Evolutionary conservation across 1,140 invertebrate genomes (phyloP), one percentile per base, ranked within the genome.

Genomic region (Scaptodrosophila lebanonensis): DNA sequence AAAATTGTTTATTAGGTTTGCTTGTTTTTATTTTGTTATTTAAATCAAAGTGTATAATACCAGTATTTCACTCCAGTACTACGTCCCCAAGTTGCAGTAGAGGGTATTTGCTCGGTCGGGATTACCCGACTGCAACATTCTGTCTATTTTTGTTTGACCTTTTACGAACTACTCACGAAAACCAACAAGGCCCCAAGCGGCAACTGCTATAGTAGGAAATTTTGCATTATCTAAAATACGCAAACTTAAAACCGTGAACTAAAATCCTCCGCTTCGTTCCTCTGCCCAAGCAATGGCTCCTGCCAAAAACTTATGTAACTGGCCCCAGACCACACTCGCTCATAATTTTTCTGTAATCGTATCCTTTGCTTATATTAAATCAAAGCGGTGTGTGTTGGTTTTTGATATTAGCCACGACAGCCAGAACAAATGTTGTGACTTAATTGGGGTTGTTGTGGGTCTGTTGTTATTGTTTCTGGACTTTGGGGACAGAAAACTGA

Each of bases 351-450:
- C 40, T 39, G 47, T 51, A 66, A 77, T 66, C 51, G 49, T 61
- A n/a, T n/a, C n/a, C n/a, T n/a, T n/a, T 79, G 73, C 73, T 75
- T 79, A 73, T 66, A 79, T 79, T 82, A 58, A 67, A 73, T 79
- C 79, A 73, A 60, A 64, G 60, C 77, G 82, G 79, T 82, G 60
- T 64, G n/a, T n/a, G n/a, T 71, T 72, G 79, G 67, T 63, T 61
- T 77, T 58, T 66, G 63, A n/a, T 57, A 70, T 77, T 72, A 67
- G 57, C 57, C 50, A 29, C 35, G 53, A 52, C 58, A 52, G 32
- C 53, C 15, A 16, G 36, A 59, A 63, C 29, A 72, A 62, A n/a
- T 42, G 42, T 51, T 64, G 33, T 11, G 17, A 39, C 44, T 49
- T 17, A 39, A 57, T 62, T 36, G 15, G 35, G n/a, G 33, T 25